phyloP scores from a whole-genome alignment of 2,113 vertebrate species.

The Podocnemis expansa region DNA sequence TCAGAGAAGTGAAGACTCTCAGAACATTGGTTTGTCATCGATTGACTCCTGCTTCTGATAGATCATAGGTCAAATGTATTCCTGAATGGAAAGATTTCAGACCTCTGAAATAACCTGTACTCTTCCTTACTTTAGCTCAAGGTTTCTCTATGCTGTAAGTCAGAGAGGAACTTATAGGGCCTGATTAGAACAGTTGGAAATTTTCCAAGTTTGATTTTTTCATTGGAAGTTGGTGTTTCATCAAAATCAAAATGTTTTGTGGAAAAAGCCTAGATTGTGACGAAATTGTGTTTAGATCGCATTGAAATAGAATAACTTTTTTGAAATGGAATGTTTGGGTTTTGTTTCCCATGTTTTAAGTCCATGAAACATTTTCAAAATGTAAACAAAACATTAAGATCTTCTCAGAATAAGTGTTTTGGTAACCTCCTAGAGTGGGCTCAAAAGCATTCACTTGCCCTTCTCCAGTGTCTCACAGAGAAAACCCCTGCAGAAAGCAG shows the following conservation, averaged over 20 bases:
- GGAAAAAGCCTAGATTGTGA: background rate
- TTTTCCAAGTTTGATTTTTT: background rate
- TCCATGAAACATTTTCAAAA: background rate
- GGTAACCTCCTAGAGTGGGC: too few species aligned
- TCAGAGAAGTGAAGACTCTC: too few species aligned
- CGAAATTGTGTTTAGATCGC: background rate
- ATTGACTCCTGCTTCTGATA: too few species aligned
- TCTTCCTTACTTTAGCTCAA: background rate
- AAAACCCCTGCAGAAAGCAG: too few species aligned
- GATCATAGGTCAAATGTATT: too few species aligned
- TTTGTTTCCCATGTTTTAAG: background rate
- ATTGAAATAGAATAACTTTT: background rate
- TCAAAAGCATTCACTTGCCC: too few species aligned
- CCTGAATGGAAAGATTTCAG: too few species aligned
- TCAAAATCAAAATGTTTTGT: background rate
- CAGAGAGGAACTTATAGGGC: background rate
- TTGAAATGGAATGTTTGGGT: background rate
- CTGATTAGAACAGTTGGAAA: background rate
- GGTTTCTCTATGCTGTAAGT: background rate
- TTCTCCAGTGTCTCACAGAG: too few species aligned
- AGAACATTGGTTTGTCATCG: too few species aligned
- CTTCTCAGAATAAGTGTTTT: background rate
- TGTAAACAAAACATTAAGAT: background rate
- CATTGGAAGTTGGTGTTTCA: background rate
- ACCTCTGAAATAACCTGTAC: background rate